Base-by-base conservation (phyloP, 2,888 invertebrate species). In the Metopia argyrocephala region DNA sequence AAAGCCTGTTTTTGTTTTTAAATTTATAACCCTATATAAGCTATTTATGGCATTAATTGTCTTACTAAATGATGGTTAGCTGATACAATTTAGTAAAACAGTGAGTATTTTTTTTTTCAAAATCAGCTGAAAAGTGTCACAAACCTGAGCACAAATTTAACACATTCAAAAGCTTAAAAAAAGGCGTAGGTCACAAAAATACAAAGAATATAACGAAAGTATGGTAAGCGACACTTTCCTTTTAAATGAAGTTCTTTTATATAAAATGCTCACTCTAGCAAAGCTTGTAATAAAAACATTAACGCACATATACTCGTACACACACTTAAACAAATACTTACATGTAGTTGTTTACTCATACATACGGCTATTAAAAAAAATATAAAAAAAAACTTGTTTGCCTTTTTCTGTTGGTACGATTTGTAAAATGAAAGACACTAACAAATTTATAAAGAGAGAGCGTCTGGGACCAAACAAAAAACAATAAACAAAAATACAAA, bases 201-300 rank as follows among this genome's bases (percentile, higher is more conserved):
- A 21, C 1, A 9, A 0, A 23, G 4, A 15, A 15, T 12, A 31
- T 12, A 38, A 38, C 18, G 9, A 66, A 61, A 66, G 31, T 65
- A 45, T 52, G 28, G 25, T 61, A 76, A 76, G 56, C 62, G 76
- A 76, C 76, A 76, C 56, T 38, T 76, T 76, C 38, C 25, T 69
- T 69, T 64, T 31, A 76, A 76, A 76, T 56, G 62, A 69, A 76
- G 31, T 66, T 76, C 21, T 66, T 76, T 20, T 73, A 52, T 52
- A 52, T 5, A 46, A 18, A 5, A 31, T 31, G 9, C n/a, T n/a
- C n/a, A n/a, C 15, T 3, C 38, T 38, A 12, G 38, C 15, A 69
- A 56, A 46, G n/a, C n/a, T n/a, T n/a, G n/a, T n/a, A 31, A 46
- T 28, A 57, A 54, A 25, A 50, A 25, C 21, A 20, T 28, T 18